phyloP scores from a whole-genome alignment of 2,888 invertebrate species.

The Caenorhabditis drosophilae region DNA sequence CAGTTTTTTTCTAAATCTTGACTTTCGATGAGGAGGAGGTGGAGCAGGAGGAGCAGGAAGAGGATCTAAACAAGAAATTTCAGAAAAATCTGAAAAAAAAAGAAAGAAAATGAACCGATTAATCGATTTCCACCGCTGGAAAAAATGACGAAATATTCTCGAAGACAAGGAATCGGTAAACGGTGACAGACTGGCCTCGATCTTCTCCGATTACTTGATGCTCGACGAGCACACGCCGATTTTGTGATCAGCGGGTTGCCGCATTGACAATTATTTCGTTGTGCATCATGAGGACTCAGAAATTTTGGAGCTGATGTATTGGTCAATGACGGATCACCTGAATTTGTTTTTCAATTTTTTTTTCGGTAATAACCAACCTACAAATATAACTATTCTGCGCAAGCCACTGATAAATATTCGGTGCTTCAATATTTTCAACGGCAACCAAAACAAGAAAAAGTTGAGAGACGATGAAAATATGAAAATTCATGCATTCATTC shows the following conservation, averaged over 20 bases:
- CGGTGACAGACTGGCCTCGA: not conserved
- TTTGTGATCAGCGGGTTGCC: not conserved
- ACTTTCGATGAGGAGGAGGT: too few species aligned
- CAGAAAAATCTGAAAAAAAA: too few species aligned
- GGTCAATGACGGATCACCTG: not conserved
- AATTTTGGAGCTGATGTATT: not conserved
- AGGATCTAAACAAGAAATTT: too few species aligned
- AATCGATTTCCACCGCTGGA: not conserved
- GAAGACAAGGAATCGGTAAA: not conserved
- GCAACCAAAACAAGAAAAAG: too few species aligned
- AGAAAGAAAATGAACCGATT: conserved; percentile 2
- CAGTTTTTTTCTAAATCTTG: too few species aligned
- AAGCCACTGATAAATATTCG: conserved; percentile 28
- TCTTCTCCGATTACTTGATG: too few species aligned
- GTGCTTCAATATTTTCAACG: too few species aligned
- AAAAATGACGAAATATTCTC: not conserved
- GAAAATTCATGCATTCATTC: too few species aligned
- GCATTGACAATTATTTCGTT: not conserved
- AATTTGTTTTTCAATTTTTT: not conserved
- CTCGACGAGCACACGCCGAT: not conserved
- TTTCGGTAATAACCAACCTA: conserved; percentile 6
- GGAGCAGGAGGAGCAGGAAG: too few species aligned
- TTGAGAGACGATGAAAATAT: too few species aligned
- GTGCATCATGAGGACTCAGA: not conserved
- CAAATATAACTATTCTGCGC: conserved; percentile 34